These are phyloP conservation scores for Vicugna pacos DNA, from an alignment of 2,113 vertebrate genomes.

Conservation along the genomic window DNA sequence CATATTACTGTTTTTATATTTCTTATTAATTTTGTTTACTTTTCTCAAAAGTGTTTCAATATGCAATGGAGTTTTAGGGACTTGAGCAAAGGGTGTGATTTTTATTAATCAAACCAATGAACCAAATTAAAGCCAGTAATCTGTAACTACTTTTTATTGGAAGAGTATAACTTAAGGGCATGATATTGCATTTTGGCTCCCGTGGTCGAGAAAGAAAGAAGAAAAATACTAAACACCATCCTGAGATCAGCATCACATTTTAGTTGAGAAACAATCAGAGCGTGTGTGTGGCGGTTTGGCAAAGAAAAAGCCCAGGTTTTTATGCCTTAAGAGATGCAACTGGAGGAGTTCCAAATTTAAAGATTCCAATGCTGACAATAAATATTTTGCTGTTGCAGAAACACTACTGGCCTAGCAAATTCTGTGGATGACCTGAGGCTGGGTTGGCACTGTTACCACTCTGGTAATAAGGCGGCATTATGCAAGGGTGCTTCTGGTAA, in stretches of 20 bases:
- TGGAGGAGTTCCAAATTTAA: background rate
- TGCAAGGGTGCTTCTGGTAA: background rate
- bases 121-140: conserved; percentile 20
- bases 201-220: background rate
- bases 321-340: background rate
- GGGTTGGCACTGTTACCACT: background rate
- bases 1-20: background rate
- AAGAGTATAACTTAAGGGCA: background rate
- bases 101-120: conserved; percentile 53
- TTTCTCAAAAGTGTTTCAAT: conserved; percentile 28
- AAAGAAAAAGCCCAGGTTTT: background rate
- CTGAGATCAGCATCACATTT: background rate
- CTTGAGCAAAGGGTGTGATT: conserved; percentile 11
- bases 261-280: background rate
- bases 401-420: background rate
- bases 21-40: conserved; percentile 47
- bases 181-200: background rate
- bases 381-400: background rate
- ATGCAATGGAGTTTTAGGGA: background rate
- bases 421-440: background rate
- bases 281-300: background rate
- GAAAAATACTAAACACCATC: background rate
- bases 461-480: background rate
- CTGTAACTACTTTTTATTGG: background rate
- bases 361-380: background rate